phyloP scores from a whole-genome alignment of 2,888 invertebrate genomes.

The Chalcis sispes region DNA sequence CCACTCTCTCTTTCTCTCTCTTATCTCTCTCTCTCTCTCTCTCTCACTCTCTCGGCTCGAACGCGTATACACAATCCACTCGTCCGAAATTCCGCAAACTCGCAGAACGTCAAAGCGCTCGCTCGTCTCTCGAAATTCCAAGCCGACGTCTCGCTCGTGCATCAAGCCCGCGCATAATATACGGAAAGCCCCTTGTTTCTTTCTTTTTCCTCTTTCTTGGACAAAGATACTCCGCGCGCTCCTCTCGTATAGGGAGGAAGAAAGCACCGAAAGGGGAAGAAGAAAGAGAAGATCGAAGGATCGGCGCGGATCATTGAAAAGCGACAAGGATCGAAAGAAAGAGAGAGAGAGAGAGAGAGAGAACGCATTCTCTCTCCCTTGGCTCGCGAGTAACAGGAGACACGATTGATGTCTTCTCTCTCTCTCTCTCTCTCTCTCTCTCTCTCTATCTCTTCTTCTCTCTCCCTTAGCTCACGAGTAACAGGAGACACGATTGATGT shows the following conservation, averaged over 20 bases:
- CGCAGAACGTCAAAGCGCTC: not conserved
- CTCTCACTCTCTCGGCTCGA: not conserved
- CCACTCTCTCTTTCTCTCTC: not conserved
- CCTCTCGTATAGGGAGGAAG: not conserved
- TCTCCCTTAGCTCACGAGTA: too few species aligned
- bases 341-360: too few species aligned
- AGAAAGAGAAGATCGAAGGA: conserved; percentile 6
- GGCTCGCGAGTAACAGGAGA: not conserved
- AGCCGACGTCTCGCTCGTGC: conserved; percentile 22
- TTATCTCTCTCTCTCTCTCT: not conserved
- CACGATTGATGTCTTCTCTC: conserved; percentile 58
- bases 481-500: conserved; percentile 57
- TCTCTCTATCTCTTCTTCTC: conserved; percentile 31
- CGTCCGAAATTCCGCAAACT: conserved; percentile 45
- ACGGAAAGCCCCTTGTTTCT: not conserved
- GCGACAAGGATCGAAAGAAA: conserved; percentile 50
- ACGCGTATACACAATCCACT: not conserved
- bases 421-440: too few species aligned
- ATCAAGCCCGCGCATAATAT: conserved; percentile 31
- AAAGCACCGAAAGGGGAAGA: conserved; percentile 1
- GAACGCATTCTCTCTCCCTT: too few species aligned
- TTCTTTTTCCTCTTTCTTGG: not conserved
- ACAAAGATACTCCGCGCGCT: conserved; percentile 17
- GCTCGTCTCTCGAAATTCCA: conserved; percentile 41
- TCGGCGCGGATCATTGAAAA: conserved; percentile 47